Conservation (phyloP, 2,797 vertebrate genomes). For the Botia kubotai region DNA sequence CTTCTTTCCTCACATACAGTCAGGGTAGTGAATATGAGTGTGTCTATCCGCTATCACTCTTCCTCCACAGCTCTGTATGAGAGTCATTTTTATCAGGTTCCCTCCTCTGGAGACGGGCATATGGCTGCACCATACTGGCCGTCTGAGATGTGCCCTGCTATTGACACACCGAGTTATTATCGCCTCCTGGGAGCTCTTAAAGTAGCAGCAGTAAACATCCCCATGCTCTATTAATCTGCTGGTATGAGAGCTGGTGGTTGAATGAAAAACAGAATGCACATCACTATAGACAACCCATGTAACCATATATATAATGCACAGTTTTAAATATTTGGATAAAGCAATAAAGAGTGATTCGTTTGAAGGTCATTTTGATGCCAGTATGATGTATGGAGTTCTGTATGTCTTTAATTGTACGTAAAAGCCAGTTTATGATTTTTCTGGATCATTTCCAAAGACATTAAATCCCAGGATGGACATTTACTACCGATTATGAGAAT, state of each 20-base stretch:
- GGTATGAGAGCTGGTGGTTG: conserved; percentile 32
- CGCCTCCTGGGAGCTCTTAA: conserved; percentile 62
- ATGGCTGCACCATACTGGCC: conserved; percentile 51
- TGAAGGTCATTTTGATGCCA: too few species aligned
- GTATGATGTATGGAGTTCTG: too few species aligned
- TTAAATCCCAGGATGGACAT: too few species aligned
- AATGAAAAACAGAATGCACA: conserved; percentile 30
- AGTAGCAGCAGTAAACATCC: conserved; percentile 54
- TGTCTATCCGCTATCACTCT: conserved; percentile 41
- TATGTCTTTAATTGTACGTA: too few species aligned
- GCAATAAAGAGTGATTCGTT: too few species aligned
- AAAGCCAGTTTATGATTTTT: too few species aligned
- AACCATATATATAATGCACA: neutral
- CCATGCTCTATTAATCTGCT: conserved; percentile 40
- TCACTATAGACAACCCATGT: neutral
- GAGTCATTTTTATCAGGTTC: conserved; percentile 60
- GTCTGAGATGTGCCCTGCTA: conserved; percentile 49
- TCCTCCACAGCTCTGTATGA: conserved; percentile 49
- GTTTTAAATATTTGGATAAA: too few species aligned
- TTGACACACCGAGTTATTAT: conserved; percentile 54
- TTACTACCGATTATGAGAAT: too few species aligned
- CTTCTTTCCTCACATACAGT: conserved; percentile 37
- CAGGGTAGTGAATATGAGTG: conserved; percentile 47
- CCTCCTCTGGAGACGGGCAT: conserved; percentile 50
- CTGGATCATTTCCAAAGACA: too few species aligned